Conservation (phyloP, 2,113 vertebrate species). For the Colinus virginianus region DNA sequence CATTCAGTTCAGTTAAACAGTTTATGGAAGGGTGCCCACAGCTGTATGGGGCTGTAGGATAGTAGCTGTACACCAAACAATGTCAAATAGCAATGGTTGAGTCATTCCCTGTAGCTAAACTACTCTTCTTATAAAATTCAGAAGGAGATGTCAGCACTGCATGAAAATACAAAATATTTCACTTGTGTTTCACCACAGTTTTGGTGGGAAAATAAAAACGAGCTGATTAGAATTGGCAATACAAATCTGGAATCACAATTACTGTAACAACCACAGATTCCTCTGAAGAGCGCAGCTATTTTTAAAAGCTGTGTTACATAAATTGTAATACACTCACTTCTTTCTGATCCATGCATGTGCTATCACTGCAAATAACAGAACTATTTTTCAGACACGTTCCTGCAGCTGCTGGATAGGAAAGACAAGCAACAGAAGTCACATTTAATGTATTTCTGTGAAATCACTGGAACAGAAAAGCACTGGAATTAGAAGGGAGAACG, state of each 20-base stretch:
- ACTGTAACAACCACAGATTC: background rate
- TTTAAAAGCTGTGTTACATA: background rate
- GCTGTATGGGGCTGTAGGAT: background rate
- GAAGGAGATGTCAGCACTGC: background rate
- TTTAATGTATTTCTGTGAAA: background rate
- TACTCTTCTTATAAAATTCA: background rate
- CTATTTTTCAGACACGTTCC: background rate
- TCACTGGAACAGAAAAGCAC: background rate
- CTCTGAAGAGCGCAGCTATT: background rate
- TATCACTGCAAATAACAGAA: background rate
- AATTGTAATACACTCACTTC: background rate
- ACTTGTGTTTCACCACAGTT: background rate
- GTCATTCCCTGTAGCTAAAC: background rate
- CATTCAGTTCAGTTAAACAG: background rate
- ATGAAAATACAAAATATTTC: background rate
- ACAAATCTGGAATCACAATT: background rate
- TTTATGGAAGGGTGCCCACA: background rate
- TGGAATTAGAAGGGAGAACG: background rate
- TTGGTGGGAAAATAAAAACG: fast-evolving
- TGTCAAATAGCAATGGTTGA: background rate
- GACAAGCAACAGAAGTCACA: background rate
- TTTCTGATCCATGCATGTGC: background rate
- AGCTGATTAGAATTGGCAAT: background rate
- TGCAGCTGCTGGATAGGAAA: background rate
- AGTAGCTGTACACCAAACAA: background rate